A percentile compares a stretch with the other conserved stretches of the same genome.
Conservation (phyloP, 2,113 vertebrate genomes). For the Morone saxatilis region DNA sequence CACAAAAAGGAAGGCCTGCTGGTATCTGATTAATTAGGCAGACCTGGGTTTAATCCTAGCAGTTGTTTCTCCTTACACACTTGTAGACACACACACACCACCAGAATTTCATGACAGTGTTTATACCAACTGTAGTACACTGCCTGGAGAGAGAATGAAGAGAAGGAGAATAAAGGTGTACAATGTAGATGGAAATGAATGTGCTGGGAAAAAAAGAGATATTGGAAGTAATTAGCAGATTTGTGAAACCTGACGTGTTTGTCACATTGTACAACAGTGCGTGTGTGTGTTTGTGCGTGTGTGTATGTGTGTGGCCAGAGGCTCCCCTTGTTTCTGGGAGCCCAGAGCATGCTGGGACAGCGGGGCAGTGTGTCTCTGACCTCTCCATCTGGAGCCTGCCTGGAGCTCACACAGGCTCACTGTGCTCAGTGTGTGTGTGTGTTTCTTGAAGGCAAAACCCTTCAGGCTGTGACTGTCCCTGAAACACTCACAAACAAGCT, state of each 20-base stretch:
- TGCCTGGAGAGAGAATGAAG: slow-evolving; percentile 52
- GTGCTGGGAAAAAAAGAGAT: slow-evolving; percentile 43
- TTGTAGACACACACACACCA: slow-evolving; percentile 49
- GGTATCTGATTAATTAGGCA: slow-evolving; percentile 81
- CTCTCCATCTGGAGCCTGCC: slow-evolving; percentile 85
- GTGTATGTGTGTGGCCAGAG: slow-evolving; percentile 73
- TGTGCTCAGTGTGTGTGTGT: slow-evolving; percentile 47
- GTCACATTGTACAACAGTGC: slow-evolving; percentile 18
- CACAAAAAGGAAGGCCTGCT: slow-evolving; percentile 66
- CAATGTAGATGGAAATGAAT: slow-evolving; percentile 51
- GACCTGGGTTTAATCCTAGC: slow-evolving; percentile 72
- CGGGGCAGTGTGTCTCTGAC: slow-evolving; percentile 81
- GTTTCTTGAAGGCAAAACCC: slow-evolving; percentile 77
- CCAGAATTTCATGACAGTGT: slow-evolving; percentile 51
- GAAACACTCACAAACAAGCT: slow-evolving; percentile 76
- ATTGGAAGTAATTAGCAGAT: slow-evolving; percentile 73
- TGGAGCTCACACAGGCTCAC: slow-evolving; percentile 64
- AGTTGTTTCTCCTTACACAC: slow-evolving; percentile 56
- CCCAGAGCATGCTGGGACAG: slow-evolving; percentile 82
- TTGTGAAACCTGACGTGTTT: slow-evolving; percentile 58
- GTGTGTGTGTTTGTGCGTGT: slow-evolving; percentile 11
- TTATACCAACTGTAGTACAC: slow-evolving; percentile 35
- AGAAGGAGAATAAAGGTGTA: slow-evolving; percentile 55
- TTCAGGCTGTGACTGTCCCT: slow-evolving; percentile 76
- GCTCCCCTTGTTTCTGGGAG: slow-evolving; percentile 83